phyloP scores from a whole-genome alignment of 1,140 invertebrate genomes.

The Campodea augens region DNA sequence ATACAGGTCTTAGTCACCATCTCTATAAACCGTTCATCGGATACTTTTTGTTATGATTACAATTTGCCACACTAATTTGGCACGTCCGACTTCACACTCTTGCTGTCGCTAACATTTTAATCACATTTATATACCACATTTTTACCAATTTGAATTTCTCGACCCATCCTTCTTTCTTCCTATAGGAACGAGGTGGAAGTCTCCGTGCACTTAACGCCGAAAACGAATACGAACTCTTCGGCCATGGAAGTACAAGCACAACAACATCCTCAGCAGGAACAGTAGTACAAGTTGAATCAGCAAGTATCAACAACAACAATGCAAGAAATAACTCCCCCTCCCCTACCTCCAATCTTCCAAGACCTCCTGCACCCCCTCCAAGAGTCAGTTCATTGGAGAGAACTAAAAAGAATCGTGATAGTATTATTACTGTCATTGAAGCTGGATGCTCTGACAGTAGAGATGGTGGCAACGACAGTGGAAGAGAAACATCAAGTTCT shows the following conservation, averaged over 20 bases:
- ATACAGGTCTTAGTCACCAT: too few species aligned
- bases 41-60: neutral
- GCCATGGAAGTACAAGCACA: slow-evolving; percentile 68
- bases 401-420: slow-evolving; percentile 15
- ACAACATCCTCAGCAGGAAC: slow-evolving; percentile 77
- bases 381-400: slow-evolving; percentile 17
- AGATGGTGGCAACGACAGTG: slow-evolving; percentile 40
- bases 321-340: too few species aligned
- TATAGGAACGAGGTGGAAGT: slow-evolving; percentile 6
- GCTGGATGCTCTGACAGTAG: slow-evolving; percentile 10
- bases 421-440: slow-evolving; percentile 17
- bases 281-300: slow-evolving; percentile 27
- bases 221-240: slow-evolving; percentile 75
- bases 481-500: slow-evolving; percentile 59
- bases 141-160: slow-evolving; percentile 1
- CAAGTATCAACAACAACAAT: too few species aligned
- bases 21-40: too few species aligned
- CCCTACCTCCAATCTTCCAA: too few species aligned
- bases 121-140: neutral
- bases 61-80: too few species aligned
- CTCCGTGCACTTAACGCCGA: slow-evolving; percentile 33
- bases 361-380: slow-evolving; percentile 12
- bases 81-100: too few species aligned
- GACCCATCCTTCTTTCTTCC: slow-evolving; percentile 18
- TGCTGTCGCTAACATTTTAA: too few species aligned